phyloP scores from a whole-genome alignment of 2,888 invertebrate species.

The Cryptophagus acutangulus region DNA sequence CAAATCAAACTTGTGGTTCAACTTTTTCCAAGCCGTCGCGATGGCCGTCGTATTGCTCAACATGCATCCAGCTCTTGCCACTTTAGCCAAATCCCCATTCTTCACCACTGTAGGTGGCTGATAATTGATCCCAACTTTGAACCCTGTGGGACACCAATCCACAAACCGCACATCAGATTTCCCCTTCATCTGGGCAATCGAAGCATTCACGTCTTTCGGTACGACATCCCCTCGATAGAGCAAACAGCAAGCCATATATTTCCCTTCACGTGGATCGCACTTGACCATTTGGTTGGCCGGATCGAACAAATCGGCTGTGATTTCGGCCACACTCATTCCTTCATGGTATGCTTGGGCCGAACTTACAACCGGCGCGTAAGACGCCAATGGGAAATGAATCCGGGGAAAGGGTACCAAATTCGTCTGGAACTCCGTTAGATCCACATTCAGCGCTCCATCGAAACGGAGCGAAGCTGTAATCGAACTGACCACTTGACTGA shows the following conservation, averaged over 20 bases:
- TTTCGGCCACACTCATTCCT: slow-evolving; percentile 72
- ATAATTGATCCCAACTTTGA: slow-evolving; percentile 60
- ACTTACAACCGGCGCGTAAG: slow-evolving; percentile 69
- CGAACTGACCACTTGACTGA: slow-evolving; percentile 79
- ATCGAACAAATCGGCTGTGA: slow-evolving; percentile 86
- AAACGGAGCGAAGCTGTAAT: slow-evolving; percentile 85
- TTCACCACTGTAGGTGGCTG: slow-evolving; percentile 73
- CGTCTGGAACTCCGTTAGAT: slow-evolving; percentile 87
- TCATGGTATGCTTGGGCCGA: slow-evolving; percentile 70
- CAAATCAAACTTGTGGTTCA: slow-evolving; percentile 91
- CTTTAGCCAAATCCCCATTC: slow-evolving; percentile 74
- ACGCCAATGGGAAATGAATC: slow-evolving; percentile 80
- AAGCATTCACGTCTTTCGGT: slow-evolving; percentile 81
- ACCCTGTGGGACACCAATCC: slow-evolving; percentile 94
- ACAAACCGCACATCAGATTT: slow-evolving; percentile 79
- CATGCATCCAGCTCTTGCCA: slow-evolving; percentile 86
- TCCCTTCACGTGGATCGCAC: slow-evolving; percentile 77
- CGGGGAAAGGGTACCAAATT: slow-evolving; percentile 89
- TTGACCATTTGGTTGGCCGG: slow-evolving; percentile 87
- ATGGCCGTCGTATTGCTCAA: slow-evolving; percentile 87
- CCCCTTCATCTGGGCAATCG: slow-evolving; percentile 73
- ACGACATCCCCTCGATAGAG: slow-evolving; percentile 87
- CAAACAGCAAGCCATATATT: slow-evolving; percentile 87
- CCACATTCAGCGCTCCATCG: slow-evolving; percentile 85
- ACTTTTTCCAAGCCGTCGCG: slow-evolving; percentile 81